phyloP scores from a whole-genome alignment of 64 coral and sea anemone genomes.

The Catalaphyllia jardinei region DNA sequence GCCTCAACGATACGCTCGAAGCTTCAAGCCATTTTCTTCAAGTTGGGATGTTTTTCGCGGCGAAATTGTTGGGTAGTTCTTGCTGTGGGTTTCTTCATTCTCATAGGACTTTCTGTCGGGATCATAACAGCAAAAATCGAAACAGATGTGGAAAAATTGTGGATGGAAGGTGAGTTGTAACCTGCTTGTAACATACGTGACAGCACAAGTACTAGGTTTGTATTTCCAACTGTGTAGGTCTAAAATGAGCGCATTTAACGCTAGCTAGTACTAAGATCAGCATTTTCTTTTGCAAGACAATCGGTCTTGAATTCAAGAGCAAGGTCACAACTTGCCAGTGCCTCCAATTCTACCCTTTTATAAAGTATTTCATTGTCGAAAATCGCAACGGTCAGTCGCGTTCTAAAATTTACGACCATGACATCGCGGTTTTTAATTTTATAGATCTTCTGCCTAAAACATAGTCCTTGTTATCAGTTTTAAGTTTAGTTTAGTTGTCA shows the following conservation, averaged over 20 bases:
- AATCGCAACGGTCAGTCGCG: no score
- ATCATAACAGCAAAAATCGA: conserved; percentile 73
- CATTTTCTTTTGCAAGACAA: not conserved
- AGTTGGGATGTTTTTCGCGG: conserved; percentile 63
- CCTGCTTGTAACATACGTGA: no score
- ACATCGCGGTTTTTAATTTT: no score
- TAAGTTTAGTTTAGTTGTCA: not conserved
- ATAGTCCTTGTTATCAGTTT: no score
- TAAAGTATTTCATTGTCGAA: no score
- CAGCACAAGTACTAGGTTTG: not conserved
- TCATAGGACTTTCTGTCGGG: conserved; percentile 56
- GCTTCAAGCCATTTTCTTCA: conserved; percentile 77
- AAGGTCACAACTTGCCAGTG: no score
- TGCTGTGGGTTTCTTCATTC: conserved; percentile 57
- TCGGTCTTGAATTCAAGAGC: no score
- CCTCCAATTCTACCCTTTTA: no score
- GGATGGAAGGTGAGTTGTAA: conserved; percentile 85
- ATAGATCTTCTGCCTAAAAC: no score
- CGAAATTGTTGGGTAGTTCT: conserved; percentile 55
- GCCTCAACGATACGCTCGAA: conserved; percentile 67
- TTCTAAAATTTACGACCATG: no score
- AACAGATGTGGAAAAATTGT: conserved; percentile 91
- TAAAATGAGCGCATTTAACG: not conserved
- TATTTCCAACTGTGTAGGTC: not conserved
- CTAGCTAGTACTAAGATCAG: not conserved